phyloP scores from a whole-genome alignment of 1,140 invertebrate species.

The Microplitis demolitor region DNA sequence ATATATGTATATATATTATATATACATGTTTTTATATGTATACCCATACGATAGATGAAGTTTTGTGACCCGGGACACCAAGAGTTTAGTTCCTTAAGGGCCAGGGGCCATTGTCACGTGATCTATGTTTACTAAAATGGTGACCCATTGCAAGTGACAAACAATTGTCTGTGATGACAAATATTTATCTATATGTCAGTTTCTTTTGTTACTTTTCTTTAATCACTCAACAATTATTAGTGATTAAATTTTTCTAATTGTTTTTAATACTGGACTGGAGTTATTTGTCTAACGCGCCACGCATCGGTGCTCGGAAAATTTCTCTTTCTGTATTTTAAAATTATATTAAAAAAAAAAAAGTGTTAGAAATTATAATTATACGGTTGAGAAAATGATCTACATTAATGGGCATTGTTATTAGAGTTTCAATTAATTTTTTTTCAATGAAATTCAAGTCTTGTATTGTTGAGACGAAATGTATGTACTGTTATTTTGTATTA shows the following conservation, averaged over 20 bases:
- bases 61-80: constrained; percentile 33
- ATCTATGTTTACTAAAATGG: constrained; percentile 60
- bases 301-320: constrained; percentile 16
- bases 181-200: not conserved
- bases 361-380: not conserved
- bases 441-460: no score
- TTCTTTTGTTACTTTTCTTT: not conserved
- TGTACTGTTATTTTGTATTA: no score
- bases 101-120: constrained; percentile 49
- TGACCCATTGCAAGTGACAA: constrained; percentile 44
- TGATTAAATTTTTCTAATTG: not conserved
- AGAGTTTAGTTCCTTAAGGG: constrained; percentile 11
- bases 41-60: constrained; percentile 39
- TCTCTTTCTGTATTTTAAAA: not conserved
- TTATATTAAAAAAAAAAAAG: not conserved
- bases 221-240: not conserved
- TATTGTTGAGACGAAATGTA: no score
- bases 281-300: constrained; percentile 13
- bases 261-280: not conserved
- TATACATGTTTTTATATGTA: constrained; percentile 4
- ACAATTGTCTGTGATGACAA: constrained; percentile 26
- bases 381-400: not conserved
- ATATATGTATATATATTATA: constrained; percentile 15
- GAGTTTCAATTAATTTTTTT: no score
- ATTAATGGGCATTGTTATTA: not conserved